A percentile compares a stretch with the other conserved stretches of the same genome.
Evolutionary conservation across 2,797 vertebrate species (phyloP).

Genomic region (Falco novaeseelandiae): DNA sequence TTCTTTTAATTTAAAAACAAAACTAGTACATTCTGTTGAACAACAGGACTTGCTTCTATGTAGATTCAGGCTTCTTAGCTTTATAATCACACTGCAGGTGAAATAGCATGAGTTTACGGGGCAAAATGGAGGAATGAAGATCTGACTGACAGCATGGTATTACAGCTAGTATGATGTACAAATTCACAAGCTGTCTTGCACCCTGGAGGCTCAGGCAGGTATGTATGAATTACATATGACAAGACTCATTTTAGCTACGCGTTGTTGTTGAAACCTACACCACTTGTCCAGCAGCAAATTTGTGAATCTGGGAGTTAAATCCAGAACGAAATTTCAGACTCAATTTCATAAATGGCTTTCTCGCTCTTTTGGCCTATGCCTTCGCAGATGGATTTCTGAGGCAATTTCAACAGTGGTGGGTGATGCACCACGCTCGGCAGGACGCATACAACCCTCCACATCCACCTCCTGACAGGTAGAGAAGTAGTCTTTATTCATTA

Average conservation of each 20-base stretch:
- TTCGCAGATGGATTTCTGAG: background rate
- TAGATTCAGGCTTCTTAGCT: background rate
- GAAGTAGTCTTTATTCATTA: background rate
- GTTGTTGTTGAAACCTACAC: background rate
- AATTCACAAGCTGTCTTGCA: background rate
- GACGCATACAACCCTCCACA: background rate
- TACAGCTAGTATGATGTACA: rapidly evolving
- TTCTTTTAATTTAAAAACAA: background rate
- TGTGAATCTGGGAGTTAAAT: background rate
- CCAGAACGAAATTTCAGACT: background rate
- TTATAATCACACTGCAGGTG: background rate
- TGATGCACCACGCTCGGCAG: background rate
- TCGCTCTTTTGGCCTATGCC: background rate
- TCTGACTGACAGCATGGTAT: background rate
- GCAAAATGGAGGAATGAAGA: background rate
- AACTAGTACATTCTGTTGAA: background rate
- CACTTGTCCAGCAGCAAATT: background rate
- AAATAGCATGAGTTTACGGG: background rate
- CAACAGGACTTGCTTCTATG: background rate
- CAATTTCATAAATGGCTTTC: background rate
- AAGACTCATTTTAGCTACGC: background rate
- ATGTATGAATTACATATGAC: background rate
- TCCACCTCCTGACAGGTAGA: background rate
- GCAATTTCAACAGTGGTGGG: background rate
- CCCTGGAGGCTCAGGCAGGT: background rate